Evolutionary conservation across 2,113 vertebrate genomes (phyloP), one percentile per base, ranked within the genome.

Genomic region (Gymnocephalus cernua): DNA sequence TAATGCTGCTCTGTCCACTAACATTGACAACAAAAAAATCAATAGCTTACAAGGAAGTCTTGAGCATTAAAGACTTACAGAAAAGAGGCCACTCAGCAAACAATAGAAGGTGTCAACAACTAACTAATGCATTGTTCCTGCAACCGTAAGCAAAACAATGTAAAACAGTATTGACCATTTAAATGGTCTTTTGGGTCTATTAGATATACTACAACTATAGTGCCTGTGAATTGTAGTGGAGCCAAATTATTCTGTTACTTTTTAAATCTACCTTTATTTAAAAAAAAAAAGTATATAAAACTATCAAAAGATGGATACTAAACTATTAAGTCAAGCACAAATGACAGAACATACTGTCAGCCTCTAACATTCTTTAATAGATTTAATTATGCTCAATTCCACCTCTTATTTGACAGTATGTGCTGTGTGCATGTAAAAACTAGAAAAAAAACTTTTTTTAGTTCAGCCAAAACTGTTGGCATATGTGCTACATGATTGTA

Each of bases 111-210:
- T 69, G 27, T 45, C 78, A 69, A 38, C 41, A 61, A 6, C 18
- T 32, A 61, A 79, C 45, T 79, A 64, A 84, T 72, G 69, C 27
- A 19, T n/a, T 57, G 65, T 41, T 68, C 51, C 29, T 88, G 53
- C 69, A 73, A 0, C 16, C 13, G 10, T 78, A 79, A 79, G 70
- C 79, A 78, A 70, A 80, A 73, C 45, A 74, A 29, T 19, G 32
- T 14, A 72, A 58, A 68, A 32, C 11, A 50, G 48, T 64, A 88
- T 77, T 50, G 67, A 86, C 77, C 50, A 80, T 67, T 54, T 82
- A 51, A 77, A 83, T 74, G 57, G 63, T 74, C 3, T 51, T 53
- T 74, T 9, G 63, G 25, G 54, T 25, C 61, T 66, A 16, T 61
- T 51, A 41, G 6, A 41, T 19, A 21, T 21, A 62, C n/a, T 61